A percentile compares a stretch with the other conserved stretches of the same genome.
phyloP scores from a whole-genome alignment of 2,113 vertebrate genomes.

The Lutjanus erythropterus region DNA sequence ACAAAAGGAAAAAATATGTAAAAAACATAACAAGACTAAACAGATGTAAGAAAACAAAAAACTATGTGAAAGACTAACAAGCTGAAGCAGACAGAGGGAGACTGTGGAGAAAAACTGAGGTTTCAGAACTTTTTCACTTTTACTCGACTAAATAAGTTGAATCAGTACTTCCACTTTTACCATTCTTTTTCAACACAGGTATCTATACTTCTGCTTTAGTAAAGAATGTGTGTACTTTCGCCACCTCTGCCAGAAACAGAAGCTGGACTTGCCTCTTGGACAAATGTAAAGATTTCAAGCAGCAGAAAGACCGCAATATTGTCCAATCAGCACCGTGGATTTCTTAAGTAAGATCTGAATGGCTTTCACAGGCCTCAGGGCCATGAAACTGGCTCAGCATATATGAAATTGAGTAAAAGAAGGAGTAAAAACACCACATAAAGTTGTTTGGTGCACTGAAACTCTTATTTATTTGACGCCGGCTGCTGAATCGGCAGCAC shows the following conservation, averaged over 20 bases:
- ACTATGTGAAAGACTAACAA: no score
- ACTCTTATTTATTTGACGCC: conserved; percentile 21
- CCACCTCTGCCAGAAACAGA: conserved; percentile 28
- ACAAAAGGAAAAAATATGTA: no score
- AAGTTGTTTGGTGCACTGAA: conserved; percentile 43
- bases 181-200: no score
- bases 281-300: conserved; percentile 16
- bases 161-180: no score
- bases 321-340: conserved; percentile 35
- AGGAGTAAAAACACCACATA: conserved; percentile 33
- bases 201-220: no score
- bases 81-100: no score
- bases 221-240: no score
- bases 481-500: conserved; percentile 40
- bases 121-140: no score
- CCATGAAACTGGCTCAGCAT: conserved; percentile 33
- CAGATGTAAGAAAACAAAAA: no score
- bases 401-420: conserved; percentile 42
- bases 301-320: conserved; percentile 19
- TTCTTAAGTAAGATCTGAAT: conserved; percentile 28
- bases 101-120: no score
- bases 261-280: conserved; percentile 17
- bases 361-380: conserved; percentile 28
- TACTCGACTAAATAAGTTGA: no score
- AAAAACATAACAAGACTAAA: no score